A percentile compares a stretch with the other conserved stretches of the same genome.
These are phyloP conservation scores for Polydrusus pterygomalis DNA, from an alignment of 2,888 invertebrate genomes.

Conservation along the genomic window DNA sequence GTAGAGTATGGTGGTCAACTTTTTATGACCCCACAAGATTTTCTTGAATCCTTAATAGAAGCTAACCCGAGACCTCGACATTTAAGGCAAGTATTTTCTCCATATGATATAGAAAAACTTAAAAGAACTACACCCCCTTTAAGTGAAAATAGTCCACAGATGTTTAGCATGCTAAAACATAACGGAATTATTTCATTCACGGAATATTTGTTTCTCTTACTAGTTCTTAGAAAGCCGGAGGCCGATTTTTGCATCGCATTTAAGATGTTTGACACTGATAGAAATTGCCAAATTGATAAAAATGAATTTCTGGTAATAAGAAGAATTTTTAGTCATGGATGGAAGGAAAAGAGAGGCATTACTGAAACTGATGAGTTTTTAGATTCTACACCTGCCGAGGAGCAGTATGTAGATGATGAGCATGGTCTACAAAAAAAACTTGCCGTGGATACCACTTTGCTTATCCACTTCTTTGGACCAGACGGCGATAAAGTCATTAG, in stretches of 20 bases:
- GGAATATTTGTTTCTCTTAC: constrained; percentile 96
- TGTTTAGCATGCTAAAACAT: constrained; percentile 92
- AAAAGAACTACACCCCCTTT: constrained; percentile 86
- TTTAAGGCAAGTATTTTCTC: constrained; percentile 82
- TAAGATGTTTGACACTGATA: constrained; percentile 99
- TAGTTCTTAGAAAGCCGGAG: constrained; percentile 96
- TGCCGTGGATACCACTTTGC: constrained; percentile 89
- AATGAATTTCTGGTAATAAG: constrained; percentile 98
- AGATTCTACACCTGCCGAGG: constrained; percentile 58
- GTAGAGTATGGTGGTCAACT: constrained; percentile 94
- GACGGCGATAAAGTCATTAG: constrained; percentile 91
- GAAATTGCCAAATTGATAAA: constrained; percentile 97
- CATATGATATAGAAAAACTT: constrained; percentile 85
- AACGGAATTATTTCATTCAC: constrained; percentile 98
- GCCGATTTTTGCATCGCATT: constrained; percentile 98
- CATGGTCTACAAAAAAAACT: constrained; percentile 77
- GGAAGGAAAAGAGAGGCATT: constrained; percentile 88
- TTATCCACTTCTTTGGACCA: constrained; percentile 96
- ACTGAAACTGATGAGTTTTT: constrained; percentile 66
- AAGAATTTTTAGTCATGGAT: constrained; percentile 93
- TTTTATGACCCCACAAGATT: constrained; percentile 99
- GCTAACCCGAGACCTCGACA: constrained; percentile 91
- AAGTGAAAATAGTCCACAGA: constrained; percentile 85
- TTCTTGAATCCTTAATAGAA: constrained; percentile 97
- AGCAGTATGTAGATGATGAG: constrained; percentile 77